Conservation (phyloP, 2,113 vertebrate species). For the Carlito syrichta region DNA sequence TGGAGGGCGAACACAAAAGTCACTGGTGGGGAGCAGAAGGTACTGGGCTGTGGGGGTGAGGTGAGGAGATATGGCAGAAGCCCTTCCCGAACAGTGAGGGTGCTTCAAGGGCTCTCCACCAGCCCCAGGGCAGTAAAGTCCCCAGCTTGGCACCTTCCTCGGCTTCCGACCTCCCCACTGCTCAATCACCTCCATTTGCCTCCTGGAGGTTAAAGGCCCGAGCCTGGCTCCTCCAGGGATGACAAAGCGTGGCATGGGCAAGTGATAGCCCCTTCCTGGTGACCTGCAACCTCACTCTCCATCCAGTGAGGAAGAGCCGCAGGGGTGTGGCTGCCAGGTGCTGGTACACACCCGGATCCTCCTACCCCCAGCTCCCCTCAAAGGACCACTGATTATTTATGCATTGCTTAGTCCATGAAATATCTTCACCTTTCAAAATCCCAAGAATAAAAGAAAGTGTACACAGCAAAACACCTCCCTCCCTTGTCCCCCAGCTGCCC, state of each 20-base stretch:
- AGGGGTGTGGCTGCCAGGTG: too few relatives aligned
- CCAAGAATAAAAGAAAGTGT: not conserved
- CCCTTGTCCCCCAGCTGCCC: not conserved
- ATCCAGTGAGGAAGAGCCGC: accelerated
- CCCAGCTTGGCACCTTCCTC: not conserved
- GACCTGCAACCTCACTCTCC: not conserved
- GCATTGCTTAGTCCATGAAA: not conserved
- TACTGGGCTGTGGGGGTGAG: too few relatives aligned
- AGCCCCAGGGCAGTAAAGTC: too few relatives aligned
- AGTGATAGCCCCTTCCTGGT: not conserved
- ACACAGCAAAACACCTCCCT: accelerated
- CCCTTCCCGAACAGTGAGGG: accelerated
- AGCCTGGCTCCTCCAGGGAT: not conserved
- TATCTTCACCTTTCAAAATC: not conserved
- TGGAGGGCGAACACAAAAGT: not conserved
- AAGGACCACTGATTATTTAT: not conserved
- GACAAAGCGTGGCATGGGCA: accelerated
- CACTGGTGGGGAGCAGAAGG: not conserved
- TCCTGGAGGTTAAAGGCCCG: too few relatives aligned
- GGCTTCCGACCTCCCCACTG: not conserved
- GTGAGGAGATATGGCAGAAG: not conserved
- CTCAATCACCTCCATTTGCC: accelerated
- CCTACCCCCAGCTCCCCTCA: too few relatives aligned
- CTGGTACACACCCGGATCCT: not conserved
- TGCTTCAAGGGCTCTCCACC: not conserved